Conservation (phyloP, 2,888 invertebrate genomes). For the Tineola bisselliella region DNA sequence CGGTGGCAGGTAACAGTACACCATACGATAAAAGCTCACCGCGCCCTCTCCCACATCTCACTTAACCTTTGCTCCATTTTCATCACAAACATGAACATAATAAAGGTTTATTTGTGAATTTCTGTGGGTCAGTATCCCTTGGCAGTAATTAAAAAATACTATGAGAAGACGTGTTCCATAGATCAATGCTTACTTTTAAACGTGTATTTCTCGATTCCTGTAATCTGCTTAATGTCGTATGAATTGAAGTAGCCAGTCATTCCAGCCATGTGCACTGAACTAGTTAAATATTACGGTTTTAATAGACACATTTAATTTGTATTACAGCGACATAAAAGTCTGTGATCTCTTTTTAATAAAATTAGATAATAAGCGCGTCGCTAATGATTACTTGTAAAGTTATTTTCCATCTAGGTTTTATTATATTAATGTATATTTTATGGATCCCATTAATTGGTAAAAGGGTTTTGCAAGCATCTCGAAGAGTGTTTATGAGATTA, state of each 20-base stretch:
- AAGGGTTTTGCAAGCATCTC: too few relatives aligned
- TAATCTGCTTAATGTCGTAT: conserved; percentile 3
- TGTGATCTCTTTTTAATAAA: background rate
- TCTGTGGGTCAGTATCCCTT: background rate
- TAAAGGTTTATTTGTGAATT: conserved; percentile 9
- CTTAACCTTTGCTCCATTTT: conserved; percentile 11
- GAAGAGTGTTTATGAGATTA: too few relatives aligned
- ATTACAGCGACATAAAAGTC: conserved; percentile 6
- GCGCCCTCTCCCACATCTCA: conserved; percentile 1
- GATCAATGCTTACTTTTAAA: background rate
- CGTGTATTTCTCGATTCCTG: background rate
- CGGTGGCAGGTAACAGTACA: conserved; percentile 58
- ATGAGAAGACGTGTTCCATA: background rate
- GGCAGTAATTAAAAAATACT: background rate
- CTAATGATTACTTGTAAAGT: background rate
- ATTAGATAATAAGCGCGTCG: background rate
- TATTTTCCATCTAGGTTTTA: background rate
- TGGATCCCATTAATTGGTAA: too few relatives aligned
- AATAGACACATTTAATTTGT: conserved; percentile 6
- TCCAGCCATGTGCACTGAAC: background rate
- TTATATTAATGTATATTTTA: too few relatives aligned
- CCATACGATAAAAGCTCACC: conserved; percentile 20
- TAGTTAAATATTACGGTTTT: conserved; percentile 2
- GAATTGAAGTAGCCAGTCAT: background rate
- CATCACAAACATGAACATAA: background rate